Percentiles rank a stretch among this genome's conserved stretches.
Conservation (phyloP, 2,113 vertebrate genomes). For the Micromys minutus region DNA sequence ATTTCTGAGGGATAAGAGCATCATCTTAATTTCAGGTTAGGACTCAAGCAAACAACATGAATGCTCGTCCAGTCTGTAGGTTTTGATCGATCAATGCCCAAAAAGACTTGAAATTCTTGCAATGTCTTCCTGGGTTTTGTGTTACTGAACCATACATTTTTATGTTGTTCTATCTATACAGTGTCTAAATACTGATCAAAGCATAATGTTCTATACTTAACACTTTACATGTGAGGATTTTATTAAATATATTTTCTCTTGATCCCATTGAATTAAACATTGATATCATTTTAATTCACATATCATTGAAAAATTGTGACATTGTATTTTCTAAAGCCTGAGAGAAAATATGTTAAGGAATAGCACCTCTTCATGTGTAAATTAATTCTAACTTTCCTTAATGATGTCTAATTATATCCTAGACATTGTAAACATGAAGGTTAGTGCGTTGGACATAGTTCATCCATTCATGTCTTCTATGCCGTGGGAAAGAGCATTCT, state of each 20-base stretch:
- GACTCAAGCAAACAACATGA: not conserved
- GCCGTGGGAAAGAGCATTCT: not conserved
- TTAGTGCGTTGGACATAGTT: not conserved
- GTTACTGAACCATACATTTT: not conserved
- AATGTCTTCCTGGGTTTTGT: not conserved
- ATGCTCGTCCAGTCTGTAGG: not conserved
- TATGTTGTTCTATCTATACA: not conserved
- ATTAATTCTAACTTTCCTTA: conserved; percentile 1
- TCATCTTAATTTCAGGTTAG: not conserved
- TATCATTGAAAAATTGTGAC: not conserved
- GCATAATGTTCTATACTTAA: not conserved
- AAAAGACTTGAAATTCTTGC: not conserved
- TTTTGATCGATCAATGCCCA: not conserved
- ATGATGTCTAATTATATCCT: not conserved
- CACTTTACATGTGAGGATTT: not conserved
- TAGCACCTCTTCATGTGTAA: not conserved
- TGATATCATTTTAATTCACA: not conserved
- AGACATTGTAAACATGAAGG: not conserved
- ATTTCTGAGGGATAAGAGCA: not conserved
- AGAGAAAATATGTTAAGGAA: conserved; percentile 13
- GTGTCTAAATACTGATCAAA: not conserved
- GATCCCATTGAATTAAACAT: not conserved
- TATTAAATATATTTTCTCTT: conserved; percentile 35
- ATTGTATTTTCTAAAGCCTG: not conserved
- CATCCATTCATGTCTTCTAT: not conserved